These are phyloP conservation scores for Dicyrtoma fusca DNA, from an alignment of 2,888 invertebrate species.

Conservation along the genomic window DNA sequence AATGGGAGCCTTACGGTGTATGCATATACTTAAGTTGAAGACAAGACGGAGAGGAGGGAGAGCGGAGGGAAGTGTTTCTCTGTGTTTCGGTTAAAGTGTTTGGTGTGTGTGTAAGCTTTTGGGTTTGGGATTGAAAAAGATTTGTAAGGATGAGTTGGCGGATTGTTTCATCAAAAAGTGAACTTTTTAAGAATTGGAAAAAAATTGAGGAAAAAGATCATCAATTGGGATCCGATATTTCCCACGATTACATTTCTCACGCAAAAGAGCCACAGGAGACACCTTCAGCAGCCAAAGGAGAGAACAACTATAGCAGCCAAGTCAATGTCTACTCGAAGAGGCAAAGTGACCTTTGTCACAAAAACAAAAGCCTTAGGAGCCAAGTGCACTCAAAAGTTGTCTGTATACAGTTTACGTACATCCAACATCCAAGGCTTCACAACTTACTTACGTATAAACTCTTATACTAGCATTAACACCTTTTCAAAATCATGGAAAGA, in stretches of 20 bases:
- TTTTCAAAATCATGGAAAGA: no score
- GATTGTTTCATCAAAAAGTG: constrained; percentile 43
- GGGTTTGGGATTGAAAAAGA: constrained; percentile 35
- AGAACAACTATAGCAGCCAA: neutral
- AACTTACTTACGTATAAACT: no score
- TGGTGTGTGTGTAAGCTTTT: neutral
- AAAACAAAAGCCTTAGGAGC: neutral
- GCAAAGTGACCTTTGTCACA: no score
- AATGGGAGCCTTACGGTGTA: no score
- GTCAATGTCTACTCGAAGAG: neutral
- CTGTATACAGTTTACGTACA: neutral
- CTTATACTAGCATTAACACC: no score
- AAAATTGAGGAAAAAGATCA: constrained; percentile 42
- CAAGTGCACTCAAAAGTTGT: neutral
- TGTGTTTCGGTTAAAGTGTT: constrained; percentile 1
- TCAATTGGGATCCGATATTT: constrained; percentile 46
- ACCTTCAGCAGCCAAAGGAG: constrained; percentile 11
- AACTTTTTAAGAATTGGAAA: constrained; percentile 35
- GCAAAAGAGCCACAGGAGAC: constrained; percentile 39
- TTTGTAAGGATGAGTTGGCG: constrained; percentile 43
- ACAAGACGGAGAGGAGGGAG: neutral
- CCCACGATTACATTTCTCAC: constrained; percentile 44
- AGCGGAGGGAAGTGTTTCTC: constrained; percentile 3
- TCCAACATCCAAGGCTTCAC: no score
- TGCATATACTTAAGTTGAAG: neutral